phyloP scores from a whole-genome alignment of 2,113 vertebrate species.

The Cygnus buccinator region DNA sequence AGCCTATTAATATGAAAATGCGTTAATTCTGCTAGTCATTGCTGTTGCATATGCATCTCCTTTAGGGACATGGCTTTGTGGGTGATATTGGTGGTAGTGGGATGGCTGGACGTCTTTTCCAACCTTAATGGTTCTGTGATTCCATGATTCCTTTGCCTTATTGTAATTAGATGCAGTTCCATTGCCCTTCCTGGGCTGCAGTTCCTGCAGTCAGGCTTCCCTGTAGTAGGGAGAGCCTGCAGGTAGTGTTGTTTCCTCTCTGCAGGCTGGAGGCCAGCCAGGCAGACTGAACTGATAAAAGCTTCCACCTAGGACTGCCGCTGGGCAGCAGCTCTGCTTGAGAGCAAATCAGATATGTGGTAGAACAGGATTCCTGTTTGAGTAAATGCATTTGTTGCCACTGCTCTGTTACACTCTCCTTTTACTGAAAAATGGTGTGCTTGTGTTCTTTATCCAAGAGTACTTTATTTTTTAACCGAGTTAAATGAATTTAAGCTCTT shows the following conservation, averaged over 20 bases:
- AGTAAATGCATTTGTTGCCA: neutral
- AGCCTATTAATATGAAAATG: neutral
- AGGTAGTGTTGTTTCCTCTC: accelerated
- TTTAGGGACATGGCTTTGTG: no score
- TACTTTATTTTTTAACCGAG: neutral
- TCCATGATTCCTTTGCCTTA: neutral
- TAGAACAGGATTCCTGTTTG: neutral
- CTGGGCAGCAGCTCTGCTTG: neutral
- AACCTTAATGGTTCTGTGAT: no score
- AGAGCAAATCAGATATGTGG: neutral
- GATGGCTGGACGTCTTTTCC: no score
- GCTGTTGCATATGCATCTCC: neutral
- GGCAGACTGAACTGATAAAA: neutral
- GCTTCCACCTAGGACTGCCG: neutral
- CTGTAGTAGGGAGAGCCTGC: neutral
- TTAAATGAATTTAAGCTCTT: neutral
- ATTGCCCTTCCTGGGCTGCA: neutral
- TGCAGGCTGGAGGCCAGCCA: neutral
- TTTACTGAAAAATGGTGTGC: neutral
- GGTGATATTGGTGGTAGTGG: no score
- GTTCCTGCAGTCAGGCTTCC: neutral
- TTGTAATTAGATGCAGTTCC: neutral
- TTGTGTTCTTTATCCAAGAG: neutral
- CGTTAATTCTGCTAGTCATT: neutral
- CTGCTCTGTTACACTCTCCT: neutral